phyloP scores from a whole-genome alignment of 1,140 invertebrate species.

The Brachionus rotundiformis region DNA sequence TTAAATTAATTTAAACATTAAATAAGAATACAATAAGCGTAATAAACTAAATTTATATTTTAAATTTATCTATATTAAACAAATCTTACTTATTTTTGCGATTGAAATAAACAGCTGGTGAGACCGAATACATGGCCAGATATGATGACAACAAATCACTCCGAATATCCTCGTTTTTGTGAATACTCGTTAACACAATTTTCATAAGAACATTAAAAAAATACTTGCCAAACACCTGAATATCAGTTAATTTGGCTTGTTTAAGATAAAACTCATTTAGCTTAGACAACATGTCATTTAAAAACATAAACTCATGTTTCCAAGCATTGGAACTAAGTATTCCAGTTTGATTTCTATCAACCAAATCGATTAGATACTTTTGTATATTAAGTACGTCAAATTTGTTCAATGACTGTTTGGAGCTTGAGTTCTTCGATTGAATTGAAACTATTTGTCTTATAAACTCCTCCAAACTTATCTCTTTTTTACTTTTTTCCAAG shows the following conservation, averaged over 20 bases:
- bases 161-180: not conserved
- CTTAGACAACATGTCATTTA: conserved; percentile 15
- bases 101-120: not conserved
- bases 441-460: conserved; percentile 27
- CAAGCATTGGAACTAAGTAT: not conserved
- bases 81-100: conserved; percentile 9
- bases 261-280: conserved; percentile 30
- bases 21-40: too few species aligned
- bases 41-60: too few species aligned
- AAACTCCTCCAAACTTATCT: conserved; percentile 23
- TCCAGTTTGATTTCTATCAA: not conserved
- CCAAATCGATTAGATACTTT: conserved; percentile 16
- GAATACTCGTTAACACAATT: not conserved
- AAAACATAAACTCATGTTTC: conserved; percentile 41
- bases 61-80: too few species aligned
- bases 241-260: not conserved
- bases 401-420: not conserved
- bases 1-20: too few species aligned
- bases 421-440: conserved; percentile 19
- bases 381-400: not conserved
- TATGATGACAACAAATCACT: not conserved
- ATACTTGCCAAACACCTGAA: not conserved
- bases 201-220: conserved; percentile 33
- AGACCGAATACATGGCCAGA: not conserved
- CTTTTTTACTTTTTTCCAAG: not conserved